Base-by-base conservation (phyloP, 2,113 vertebrate genomes). In the Atrichornis clamosus region DNA sequence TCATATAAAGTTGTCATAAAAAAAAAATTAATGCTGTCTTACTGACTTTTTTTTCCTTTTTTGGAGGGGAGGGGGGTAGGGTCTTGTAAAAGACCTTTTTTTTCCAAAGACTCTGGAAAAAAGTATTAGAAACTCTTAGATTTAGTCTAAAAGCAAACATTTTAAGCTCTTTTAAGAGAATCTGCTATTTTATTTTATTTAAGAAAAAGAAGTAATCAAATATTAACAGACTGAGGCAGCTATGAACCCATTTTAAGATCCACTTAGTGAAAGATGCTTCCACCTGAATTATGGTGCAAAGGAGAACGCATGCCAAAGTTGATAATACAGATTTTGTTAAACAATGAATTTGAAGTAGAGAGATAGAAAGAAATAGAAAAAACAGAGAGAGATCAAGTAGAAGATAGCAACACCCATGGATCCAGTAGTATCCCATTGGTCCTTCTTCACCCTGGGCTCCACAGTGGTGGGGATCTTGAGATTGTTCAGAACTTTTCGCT, bases 41-140 rank as follows among this genome's bases (percentile, higher is more conserved):
- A 4, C 2, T 69, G 22, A 23, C 9, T 33, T 23, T 16, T 18
- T n/a, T 52, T 37, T 2, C 3, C 3, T 6, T 20, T 32, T 30
- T 18, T 11, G 44, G 3, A 1, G 3, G 24, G 5, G 5, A 7
- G 10, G 4, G 4, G 7, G 26, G 8, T 33, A 19, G 9, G 2
- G 13, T 39, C 12, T 27, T 67, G 7, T 13, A 47, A 58, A 84
- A 14, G 3, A 30, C 6, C 9, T 20, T 41, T 52, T 28, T 33
- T 46, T 63, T 0, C 9, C 20, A 37, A 75, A 60, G 4, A 8
- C 5, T 35, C 11, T 42, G 26, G 26, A 52, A n/a, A 49, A 41
- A 33, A 2, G 4, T 30, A 8, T 73, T 82, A 15, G 26, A 30
- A 46, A 58, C 13, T 42, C 7, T 42, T 42, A 32, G 7, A 18